Percentiles rank a stretch among this genome's conserved stretches.
phyloP scores from a whole-genome alignment of 2,888 invertebrate species.

The Deroplatys truncata region DNA sequence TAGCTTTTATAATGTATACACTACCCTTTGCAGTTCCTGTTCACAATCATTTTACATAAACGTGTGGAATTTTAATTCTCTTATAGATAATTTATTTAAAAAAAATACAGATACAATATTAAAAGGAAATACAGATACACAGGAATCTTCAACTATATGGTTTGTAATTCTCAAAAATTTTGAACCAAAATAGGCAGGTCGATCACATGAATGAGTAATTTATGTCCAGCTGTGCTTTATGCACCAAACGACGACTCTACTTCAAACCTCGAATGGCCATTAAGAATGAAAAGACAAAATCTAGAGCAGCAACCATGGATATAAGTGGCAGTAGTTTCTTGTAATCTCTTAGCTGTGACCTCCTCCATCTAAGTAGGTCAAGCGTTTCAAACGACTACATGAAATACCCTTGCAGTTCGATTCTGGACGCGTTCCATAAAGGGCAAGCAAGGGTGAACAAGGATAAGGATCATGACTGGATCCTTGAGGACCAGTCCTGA shows the following conservation, averaged over 20 bases:
- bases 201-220: not conserved
- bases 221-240: not conserved
- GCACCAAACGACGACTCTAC: not conserved
- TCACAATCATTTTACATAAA: no score
- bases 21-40: no score
- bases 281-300: not conserved
- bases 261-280: not conserved
- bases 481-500: no score
- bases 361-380: not conserved
- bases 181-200: no score
- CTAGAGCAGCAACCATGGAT: not conserved
- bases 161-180: no score
- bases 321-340: not conserved
- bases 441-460: not conserved
- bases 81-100: no score
- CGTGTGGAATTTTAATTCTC: no score
- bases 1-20: no score
- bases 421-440: not conserved
- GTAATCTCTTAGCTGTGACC: not conserved
- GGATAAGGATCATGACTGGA: not conserved
- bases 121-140: no score
- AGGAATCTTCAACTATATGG: no score
- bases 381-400: not conserved
- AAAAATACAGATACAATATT: no score
- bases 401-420: not conserved